These are phyloP conservation scores for Ophiothrix spiculata DNA, from an alignment of 35 echinoderm and acorn worm genomes.

Conservation along the genomic window DNA sequence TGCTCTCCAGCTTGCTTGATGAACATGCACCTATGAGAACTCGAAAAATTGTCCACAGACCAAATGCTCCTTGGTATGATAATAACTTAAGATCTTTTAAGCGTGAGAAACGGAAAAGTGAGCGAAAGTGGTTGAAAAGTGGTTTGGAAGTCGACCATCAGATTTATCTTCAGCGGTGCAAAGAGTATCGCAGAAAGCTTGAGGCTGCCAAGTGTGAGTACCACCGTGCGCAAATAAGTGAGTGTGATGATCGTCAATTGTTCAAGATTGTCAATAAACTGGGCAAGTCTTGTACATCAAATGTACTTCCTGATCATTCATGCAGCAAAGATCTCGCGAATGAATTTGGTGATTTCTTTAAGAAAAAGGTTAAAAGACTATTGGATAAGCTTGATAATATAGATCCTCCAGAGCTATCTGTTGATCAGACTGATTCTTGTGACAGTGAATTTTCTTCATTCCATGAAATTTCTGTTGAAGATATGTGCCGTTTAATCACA, in stretches of 20 bases:
- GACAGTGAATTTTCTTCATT: slow-evolving; percentile 3
- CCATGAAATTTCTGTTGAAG: slow-evolving; percentile 9
- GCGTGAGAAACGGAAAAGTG: slow-evolving; percentile 12
- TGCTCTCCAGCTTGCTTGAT: neutral
- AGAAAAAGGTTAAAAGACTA: slow-evolving; percentile 15
- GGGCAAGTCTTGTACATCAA: neutral
- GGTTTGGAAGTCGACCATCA: slow-evolving; percentile 14
- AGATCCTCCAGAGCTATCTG: neutral
- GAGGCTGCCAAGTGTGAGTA: neutral
- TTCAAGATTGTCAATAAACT: slow-evolving; percentile 27
- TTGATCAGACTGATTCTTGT: neutral
- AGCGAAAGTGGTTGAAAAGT: neutral
- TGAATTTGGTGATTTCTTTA: slow-evolving; percentile 31
- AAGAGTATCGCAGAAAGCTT: slow-evolving; percentile 7
- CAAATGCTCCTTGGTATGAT: neutral
- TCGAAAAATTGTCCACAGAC: neutral
- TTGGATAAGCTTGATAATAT: neutral
- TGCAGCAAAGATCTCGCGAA: slow-evolving; percentile 13
- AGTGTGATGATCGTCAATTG: neutral
- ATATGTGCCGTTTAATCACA: slow-evolving; percentile 14
- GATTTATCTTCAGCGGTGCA: slow-evolving; percentile 5
- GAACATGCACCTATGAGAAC: neutral
- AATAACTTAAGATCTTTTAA: neutral
- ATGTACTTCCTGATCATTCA: neutral
- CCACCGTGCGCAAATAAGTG: neutral